A percentile compares a stretch with the other conserved stretches of the same genome.
phyloP scores from a whole-genome alignment of 2,113 vertebrate species.

The Pitta sordida region DNA sequence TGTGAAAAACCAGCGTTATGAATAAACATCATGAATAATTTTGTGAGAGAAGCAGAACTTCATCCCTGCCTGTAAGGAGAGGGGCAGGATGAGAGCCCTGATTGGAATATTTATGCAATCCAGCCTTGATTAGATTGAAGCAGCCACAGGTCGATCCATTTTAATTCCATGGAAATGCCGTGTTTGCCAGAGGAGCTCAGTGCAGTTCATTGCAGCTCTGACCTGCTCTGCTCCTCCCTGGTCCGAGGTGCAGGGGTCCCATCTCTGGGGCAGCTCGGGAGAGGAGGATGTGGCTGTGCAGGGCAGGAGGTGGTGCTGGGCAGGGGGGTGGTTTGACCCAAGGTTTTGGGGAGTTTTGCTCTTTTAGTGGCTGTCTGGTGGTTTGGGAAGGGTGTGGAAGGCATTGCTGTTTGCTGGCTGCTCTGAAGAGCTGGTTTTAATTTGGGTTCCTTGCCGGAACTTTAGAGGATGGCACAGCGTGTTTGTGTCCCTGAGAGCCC shows the following conservation, averaged over 20 bases:
- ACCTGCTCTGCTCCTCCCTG: not conserved
- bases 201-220: not conserved
- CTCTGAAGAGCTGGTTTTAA: no score
- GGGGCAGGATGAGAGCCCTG: not conserved
- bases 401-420: not conserved
- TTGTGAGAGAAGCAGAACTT: not conserved
- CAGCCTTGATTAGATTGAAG: not conserved
- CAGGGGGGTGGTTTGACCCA: not conserved
- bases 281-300: no score
- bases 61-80: not conserved
- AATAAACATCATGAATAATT: slow-evolving; percentile 30
- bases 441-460: not conserved
- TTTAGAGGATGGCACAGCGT: not conserved
- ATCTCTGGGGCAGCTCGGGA: accelerated
- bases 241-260: not conserved
- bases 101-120: slow-evolving; percentile 18
- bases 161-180: not conserved
- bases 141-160: not conserved
- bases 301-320: not conserved
- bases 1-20: not conserved
- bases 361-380: not conserved
- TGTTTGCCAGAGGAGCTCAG: accelerated
- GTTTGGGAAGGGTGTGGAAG: no score
- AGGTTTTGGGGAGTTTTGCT: no score
- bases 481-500: accelerated